These are phyloP conservation scores for Mystacornis crossleyi DNA, from an alignment of 2,113 vertebrate genomes.

Conservation along the genomic window DNA sequence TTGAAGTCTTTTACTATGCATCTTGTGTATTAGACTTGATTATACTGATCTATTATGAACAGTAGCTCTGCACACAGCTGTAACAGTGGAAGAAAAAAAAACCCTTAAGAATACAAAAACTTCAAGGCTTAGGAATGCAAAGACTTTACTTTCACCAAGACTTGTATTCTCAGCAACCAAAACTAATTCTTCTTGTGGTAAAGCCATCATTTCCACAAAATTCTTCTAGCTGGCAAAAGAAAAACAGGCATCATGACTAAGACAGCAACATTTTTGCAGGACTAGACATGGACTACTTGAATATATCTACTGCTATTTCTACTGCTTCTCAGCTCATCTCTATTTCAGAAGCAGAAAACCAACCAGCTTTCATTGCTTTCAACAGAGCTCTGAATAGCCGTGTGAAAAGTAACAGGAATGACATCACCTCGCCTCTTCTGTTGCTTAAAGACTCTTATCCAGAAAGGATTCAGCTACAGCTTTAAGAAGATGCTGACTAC, in stretches of 20 bases:
- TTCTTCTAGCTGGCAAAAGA: neutral
- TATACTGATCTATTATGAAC: neutral
- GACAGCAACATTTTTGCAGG: neutral
- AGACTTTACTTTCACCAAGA: conserved; percentile 9
- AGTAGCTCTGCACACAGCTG: neutral
- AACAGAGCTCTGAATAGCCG: neutral
- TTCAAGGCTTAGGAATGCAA: conserved; percentile 7
- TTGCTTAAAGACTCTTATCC: neutral
- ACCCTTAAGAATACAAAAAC: neutral
- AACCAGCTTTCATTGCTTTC: neutral
- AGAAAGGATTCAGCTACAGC: neutral
- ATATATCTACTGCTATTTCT: neutral
- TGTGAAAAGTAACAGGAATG: neutral
- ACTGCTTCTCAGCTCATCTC: neutral
- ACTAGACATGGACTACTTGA: neutral
- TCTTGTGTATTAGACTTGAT: neutral
- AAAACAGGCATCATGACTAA: neutral
- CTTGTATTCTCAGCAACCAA: neutral
- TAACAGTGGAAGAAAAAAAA: neutral
- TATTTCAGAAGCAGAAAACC: neutral
- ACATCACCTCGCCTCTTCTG: neutral
- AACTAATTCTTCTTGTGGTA: conserved; percentile 2
- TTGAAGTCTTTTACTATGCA: neutral
- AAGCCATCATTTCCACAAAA: neutral
- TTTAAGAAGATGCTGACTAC: neutral